These are phyloP conservation scores for Riparia riparia DNA, from an alignment of 2,113 vertebrate species.

Conservation along the genomic window DNA sequence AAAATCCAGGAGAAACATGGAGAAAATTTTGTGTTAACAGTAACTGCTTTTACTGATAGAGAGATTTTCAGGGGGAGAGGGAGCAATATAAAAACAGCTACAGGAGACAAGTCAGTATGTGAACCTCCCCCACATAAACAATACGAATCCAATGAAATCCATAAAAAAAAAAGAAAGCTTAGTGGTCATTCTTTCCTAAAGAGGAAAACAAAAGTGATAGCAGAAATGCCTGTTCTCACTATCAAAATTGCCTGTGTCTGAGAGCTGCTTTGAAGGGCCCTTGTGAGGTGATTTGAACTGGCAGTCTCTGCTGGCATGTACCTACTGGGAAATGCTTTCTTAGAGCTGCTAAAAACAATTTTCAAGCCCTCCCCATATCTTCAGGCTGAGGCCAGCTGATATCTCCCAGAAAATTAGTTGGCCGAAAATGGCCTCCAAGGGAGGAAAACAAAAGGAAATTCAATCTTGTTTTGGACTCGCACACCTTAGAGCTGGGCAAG, in stretches of 20 bases:
- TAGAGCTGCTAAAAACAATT: background rate
- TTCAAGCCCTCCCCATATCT: background rate
- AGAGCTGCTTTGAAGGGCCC: background rate
- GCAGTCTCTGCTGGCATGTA: background rate
- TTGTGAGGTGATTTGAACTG: background rate
- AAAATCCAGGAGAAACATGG: background rate
- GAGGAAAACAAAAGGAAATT: background rate
- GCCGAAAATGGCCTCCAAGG: background rate
- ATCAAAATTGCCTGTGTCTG: background rate
- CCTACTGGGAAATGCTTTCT: background rate
- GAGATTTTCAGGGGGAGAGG: background rate
- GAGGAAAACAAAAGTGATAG: background rate
- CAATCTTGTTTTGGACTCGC: rapidly evolving
- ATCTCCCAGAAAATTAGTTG: background rate
- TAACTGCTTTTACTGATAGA: background rate
- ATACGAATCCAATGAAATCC: background rate
- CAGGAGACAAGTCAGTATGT: background rate
- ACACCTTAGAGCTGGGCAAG: background rate
- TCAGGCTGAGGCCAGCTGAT: background rate
- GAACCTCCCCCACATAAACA: background rate
- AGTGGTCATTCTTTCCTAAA: background rate
- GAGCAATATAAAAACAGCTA: background rate
- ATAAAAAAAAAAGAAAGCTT: background rate
- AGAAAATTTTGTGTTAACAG: background rate
- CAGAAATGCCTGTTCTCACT: background rate